Conservation (phyloP, 1,140 invertebrate genomes). For the Drosophila micromelanica region DNA sequence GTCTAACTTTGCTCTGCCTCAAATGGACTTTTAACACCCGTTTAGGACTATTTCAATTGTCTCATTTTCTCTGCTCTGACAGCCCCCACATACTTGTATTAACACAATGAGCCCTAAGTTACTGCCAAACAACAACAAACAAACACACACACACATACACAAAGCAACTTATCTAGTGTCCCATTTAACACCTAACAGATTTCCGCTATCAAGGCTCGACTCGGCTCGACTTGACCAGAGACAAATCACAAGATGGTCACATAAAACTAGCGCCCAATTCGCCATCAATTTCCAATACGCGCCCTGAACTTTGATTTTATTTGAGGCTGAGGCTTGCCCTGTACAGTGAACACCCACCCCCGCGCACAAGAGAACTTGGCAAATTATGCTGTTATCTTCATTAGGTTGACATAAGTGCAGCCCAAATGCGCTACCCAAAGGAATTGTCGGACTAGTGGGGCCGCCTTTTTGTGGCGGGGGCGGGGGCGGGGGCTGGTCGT, state of each 20-base stretch:
- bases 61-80: constrained; percentile 12
- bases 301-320: constrained; percentile 70
- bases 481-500: too few species aligned
- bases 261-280: constrained; percentile 48
- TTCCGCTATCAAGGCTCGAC: constrained; percentile 57
- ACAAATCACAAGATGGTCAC: constrained; percentile 63
- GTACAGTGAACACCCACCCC: background rate
- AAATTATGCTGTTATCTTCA: constrained; percentile 83
- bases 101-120: constrained; percentile 36
- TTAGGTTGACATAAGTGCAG: constrained; percentile 82
- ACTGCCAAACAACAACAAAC: constrained; percentile 13
- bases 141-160: background rate
- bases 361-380: constrained; percentile 42
- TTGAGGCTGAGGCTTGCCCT: background rate
- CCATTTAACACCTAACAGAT: constrained; percentile 80
- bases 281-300: constrained; percentile 52
- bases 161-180: constrained; percentile 11
- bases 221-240: constrained; percentile 21
- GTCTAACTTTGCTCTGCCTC: background rate
- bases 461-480: background rate
- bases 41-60: constrained; percentile 60
- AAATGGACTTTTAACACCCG: background rate
- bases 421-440: constrained; percentile 74
- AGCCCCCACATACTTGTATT: constrained; percentile 40
- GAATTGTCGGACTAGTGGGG: constrained; percentile 44